These are phyloP conservation scores for Serranus cabrilla DNA, from an alignment of 2,797 vertebrate species.

Conservation along the genomic window DNA sequence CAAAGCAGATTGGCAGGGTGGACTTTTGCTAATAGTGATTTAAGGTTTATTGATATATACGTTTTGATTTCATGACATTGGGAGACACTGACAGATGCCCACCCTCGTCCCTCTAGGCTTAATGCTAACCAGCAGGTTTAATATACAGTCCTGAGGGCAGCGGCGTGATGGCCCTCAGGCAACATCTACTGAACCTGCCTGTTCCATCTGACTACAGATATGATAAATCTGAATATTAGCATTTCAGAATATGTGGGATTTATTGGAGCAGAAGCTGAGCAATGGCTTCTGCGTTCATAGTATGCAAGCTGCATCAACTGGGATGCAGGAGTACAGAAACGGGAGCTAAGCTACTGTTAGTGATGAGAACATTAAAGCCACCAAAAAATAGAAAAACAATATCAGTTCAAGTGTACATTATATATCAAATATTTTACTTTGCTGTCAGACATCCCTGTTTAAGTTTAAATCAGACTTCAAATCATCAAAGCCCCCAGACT, in stretches of 20 bases:
- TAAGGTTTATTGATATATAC: background rate
- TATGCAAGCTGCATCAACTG: conserved; percentile 24
- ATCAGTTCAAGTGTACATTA: no score
- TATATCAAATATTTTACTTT: no score
- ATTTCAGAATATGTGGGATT: conserved; percentile 42
- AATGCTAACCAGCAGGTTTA: conserved; percentile 42
- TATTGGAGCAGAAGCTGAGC: conserved; percentile 59
- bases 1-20: conserved; percentile 16
- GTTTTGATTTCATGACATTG: background rate
- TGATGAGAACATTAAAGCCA: no score
- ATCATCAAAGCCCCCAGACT: no score
- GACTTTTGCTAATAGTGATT: conserved; percentile 13
- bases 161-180: conserved; percentile 49
- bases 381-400: no score
- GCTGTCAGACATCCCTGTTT: no score
- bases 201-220: conserved; percentile 45
- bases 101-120: background rate
- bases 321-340: background rate
- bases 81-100: conserved; percentile 2
- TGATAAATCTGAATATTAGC: conserved; percentile 37
- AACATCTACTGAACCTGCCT: conserved; percentile 39
- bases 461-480: no score
- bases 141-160: conserved; percentile 46
- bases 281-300: conserved; percentile 29
- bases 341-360: no score